Evolutionary conservation across 2,113 vertebrate species (phyloP).

Genomic region (Lagopus muta): DNA sequence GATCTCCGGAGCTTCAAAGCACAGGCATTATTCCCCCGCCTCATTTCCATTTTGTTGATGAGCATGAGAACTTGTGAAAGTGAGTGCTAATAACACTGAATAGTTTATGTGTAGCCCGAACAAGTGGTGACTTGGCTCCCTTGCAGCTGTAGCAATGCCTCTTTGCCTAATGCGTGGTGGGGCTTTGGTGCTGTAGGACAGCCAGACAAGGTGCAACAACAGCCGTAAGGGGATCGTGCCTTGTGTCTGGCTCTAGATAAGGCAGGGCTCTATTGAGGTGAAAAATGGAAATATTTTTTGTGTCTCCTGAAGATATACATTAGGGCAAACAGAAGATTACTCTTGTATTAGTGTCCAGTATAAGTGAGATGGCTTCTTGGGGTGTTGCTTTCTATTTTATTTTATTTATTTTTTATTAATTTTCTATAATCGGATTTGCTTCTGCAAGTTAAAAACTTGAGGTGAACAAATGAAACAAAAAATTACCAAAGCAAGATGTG

Average conservation of each 20-base stretch:
- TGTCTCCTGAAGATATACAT: background rate
- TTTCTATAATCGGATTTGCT: background rate
- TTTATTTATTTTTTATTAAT: background rate
- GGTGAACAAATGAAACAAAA: background rate
- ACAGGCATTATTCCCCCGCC: background rate
- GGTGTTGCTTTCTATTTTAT: background rate
- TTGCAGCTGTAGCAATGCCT: background rate
- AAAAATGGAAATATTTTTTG: background rate
- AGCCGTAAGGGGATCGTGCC: accelerated
- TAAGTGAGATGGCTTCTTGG: background rate
- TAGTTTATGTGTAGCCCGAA: background rate
- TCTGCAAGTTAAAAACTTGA: background rate
- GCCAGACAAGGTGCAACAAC: background rate
- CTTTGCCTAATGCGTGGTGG: background rate
- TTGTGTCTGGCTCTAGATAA: background rate
- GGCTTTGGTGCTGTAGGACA: background rate
- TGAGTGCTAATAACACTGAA: background rate
- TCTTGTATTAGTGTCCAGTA: background rate
- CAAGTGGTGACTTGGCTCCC: constrained; percentile 24
- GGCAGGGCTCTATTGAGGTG: background rate
- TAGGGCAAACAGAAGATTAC: background rate
- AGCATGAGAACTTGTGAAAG: constrained; percentile 39
- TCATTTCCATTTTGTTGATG: constrained; percentile 60
- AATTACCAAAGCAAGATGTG: background rate
- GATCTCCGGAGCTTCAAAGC: constrained; percentile 51